phyloP scores from a whole-genome alignment of 2,113 vertebrate species.

The Telmatochromis sp. region DNA sequence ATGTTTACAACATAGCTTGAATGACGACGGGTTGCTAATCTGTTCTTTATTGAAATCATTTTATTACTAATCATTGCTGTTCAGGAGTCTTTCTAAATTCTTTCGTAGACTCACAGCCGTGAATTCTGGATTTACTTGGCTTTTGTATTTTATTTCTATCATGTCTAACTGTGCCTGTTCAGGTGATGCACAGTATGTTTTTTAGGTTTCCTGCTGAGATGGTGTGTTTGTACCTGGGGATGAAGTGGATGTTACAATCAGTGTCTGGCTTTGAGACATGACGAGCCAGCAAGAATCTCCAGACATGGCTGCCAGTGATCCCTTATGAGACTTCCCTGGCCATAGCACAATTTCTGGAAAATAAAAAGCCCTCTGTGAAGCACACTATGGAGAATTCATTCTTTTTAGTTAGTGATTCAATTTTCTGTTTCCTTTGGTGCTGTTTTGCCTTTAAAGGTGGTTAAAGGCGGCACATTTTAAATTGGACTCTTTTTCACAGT shows the following conservation, averaged over 20 bases:
- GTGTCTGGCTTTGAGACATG: slow-evolving; percentile 14
- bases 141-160: not conserved
- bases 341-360: slow-evolving; percentile 20
- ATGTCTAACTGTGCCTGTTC: not conserved
- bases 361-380: not conserved
- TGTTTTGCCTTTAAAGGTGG: not conserved
- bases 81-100: not conserved
- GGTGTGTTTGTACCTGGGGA: not conserved
- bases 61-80: not conserved
- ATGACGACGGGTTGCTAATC: not conserved
- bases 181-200: not conserved
- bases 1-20: not conserved
- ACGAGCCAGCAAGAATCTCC: slow-evolving; percentile 4
- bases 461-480: not conserved
- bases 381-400: not conserved
- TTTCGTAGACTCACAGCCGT: not conserved
- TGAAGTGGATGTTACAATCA: slow-evolving; percentile 19
- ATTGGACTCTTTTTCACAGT: not conserved
- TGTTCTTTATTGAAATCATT: not conserved
- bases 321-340: slow-evolving; percentile 41
- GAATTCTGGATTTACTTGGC: not conserved
- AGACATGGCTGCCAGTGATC: slow-evolving; percentile 10
- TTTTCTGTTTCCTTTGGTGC: not conserved
- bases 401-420: not conserved
- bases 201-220: not conserved